Conservation (phyloP, 2,888 invertebrate genomes). For the Troides aeacus region DNA sequence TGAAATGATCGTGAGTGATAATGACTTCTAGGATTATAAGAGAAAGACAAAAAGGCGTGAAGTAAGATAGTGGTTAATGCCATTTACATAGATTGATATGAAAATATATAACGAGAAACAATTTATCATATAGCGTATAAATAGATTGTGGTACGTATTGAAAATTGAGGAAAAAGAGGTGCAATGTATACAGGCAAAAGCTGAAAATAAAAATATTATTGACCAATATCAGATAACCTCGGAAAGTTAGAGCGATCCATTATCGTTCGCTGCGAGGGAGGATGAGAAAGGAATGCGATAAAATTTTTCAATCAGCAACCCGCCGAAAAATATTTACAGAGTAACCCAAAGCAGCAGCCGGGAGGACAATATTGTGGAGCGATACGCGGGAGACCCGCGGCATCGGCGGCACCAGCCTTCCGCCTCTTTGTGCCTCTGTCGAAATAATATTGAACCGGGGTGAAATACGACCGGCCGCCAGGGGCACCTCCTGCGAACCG, state of each 20-base stretch:
- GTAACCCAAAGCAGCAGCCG: constrained; percentile 69
- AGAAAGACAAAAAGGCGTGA: constrained; percentile 6
- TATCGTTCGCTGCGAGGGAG: constrained; percentile 60
- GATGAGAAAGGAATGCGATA: constrained; percentile 65
- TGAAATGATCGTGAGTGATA: constrained; percentile 16
- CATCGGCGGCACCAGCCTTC: constrained; percentile 63
- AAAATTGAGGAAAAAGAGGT: constrained; percentile 1
- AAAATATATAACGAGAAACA: not conserved
- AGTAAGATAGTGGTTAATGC: not conserved
- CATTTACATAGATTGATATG: not conserved
- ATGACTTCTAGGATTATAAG: constrained; percentile 12
- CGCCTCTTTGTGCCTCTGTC: constrained; percentile 73
- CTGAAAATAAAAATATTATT: constrained; percentile 18
- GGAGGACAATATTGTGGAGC: constrained; percentile 76
- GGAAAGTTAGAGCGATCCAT: constrained; percentile 54
- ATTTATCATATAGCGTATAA: too few species aligned
- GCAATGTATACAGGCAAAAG: not conserved
- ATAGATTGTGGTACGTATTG: too few species aligned
- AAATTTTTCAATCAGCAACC: constrained; percentile 76
- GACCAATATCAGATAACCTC: constrained; percentile 22
- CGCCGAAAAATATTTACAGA: constrained; percentile 77
- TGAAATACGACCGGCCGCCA: constrained; percentile 74
- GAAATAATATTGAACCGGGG: constrained; percentile 78
- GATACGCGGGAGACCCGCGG: constrained; percentile 68
- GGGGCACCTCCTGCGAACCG: constrained; percentile 69